Conservation (phyloP, 2,888 invertebrate species). For the Ennomos erosarius region DNA sequence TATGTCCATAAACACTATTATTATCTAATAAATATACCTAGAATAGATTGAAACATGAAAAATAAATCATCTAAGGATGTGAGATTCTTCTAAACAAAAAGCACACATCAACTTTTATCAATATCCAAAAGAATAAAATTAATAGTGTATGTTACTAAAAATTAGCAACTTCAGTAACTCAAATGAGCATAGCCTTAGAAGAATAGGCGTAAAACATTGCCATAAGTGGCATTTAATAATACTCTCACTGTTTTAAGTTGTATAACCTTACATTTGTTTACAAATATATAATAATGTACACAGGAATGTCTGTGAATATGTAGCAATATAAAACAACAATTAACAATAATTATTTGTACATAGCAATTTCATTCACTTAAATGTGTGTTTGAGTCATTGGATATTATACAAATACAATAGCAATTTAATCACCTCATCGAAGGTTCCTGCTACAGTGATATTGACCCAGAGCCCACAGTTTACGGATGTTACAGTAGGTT, state of each 20-base stretch:
- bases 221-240: slow-evolving; percentile 24
- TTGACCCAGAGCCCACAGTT: too few relatives aligned
- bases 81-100: slow-evolving; percentile 55
- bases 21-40: slow-evolving; percentile 55
- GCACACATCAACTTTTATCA: slow-evolving; percentile 48
- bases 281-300: slow-evolving; percentile 17
- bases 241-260: slow-evolving; percentile 25
- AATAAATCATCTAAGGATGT: slow-evolving; percentile 61
- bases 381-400: slow-evolving; percentile 14
- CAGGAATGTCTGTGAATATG: slow-evolving; percentile 34
- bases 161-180: slow-evolving; percentile 45
- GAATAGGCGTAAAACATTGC: slow-evolving; percentile 12
- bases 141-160: slow-evolving; percentile 31
- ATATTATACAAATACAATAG: slow-evolving; percentile 12
- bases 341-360: slow-evolving; percentile 24
- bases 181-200: slow-evolving; percentile 34
- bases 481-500: too few relatives aligned
- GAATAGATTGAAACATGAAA: slow-evolving; percentile 54
- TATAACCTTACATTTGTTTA: slow-evolving; percentile 18
- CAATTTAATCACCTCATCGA: slow-evolving; percentile 5
- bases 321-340: slow-evolving; percentile 14
- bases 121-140: slow-evolving; percentile 43
- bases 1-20: slow-evolving; percentile 69
- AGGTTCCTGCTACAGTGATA: too few relatives aligned
- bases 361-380: slow-evolving; percentile 13